Conservation (phyloP, 2,888 invertebrate species). For the Troides oblongomaculatus region DNA sequence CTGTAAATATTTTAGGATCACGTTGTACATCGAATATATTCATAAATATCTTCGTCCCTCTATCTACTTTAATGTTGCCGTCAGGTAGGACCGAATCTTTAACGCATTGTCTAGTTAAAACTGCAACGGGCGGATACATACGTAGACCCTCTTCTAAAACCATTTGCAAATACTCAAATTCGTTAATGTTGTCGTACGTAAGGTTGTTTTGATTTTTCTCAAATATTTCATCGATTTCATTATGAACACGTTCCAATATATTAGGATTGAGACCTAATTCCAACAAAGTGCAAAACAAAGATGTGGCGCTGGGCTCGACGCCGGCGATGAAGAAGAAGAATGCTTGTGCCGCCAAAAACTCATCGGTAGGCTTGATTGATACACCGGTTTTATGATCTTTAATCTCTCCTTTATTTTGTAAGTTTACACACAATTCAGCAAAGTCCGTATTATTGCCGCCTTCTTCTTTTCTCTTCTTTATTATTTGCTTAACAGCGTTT, state of each 20-base stretch:
- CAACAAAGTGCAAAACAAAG: not conserved
- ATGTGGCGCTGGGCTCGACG: slow-evolving; percentile 5
- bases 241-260: not conserved
- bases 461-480: not conserved
- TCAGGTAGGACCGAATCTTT: slow-evolving; percentile 2
- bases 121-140: not conserved
- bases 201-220: not conserved
- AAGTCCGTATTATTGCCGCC: not conserved
- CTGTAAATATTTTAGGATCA: not conserved
- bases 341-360: not conserved
- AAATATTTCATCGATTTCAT: slow-evolving; percentile 1
- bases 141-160: not conserved
- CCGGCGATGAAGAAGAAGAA: slow-evolving; percentile 3
- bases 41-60: not conserved
- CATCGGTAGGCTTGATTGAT: not conserved
- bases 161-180: not conserved
- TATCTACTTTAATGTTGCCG: slow-evolving; percentile 4
- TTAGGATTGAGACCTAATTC: not conserved
- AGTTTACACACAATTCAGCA: not conserved
- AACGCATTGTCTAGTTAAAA: not conserved
- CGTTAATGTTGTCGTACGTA: not conserved
- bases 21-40: not conserved
- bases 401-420: slow-evolving; percentile 2
- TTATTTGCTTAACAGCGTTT: not conserved
- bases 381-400: not conserved